Evolutionary conservation across 2,113 vertebrate genomes (phyloP).

Genomic region (Microcebus murinus): DNA sequence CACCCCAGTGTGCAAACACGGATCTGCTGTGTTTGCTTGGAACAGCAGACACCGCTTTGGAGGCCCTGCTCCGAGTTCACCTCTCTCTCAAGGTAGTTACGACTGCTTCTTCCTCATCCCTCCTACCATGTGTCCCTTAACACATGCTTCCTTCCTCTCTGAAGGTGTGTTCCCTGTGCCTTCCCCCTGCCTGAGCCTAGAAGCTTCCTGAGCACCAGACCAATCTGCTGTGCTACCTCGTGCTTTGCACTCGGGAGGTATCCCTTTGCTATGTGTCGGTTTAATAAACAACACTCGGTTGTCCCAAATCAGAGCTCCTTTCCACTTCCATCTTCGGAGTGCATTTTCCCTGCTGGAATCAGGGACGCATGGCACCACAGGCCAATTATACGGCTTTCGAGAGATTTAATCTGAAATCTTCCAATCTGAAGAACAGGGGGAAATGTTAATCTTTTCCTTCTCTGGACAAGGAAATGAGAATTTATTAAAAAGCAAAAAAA

Average conservation of each 20-base stretch:
- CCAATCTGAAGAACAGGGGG: not conserved
- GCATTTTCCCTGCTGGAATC: not conserved
- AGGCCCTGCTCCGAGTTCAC: accelerated
- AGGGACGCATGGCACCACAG: not conserved
- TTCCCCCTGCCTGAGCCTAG: not conserved
- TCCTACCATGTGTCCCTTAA: accelerated
- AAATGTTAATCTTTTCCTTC: not conserved
- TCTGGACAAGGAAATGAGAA: constrained; percentile 10
- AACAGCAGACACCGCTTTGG: not conserved
- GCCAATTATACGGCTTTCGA: not conserved
- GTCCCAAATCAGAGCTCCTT: not conserved
- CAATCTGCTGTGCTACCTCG: accelerated
- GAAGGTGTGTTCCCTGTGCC: not conserved
- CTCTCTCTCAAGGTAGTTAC: not conserved
- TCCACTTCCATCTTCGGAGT: not conserved
- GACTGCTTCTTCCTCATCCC: not conserved
- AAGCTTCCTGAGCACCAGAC: not conserved
- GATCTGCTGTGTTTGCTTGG: not conserved
- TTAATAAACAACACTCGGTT: not conserved
- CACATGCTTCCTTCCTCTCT: not conserved
- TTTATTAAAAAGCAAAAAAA: not conserved
- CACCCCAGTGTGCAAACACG: not conserved
- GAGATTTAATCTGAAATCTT: constrained; percentile 46
- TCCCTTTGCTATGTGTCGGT: not conserved
- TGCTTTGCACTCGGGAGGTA: not conserved